Evolutionary conservation across 2,797 vertebrate genomes (phyloP), one percentile per base, ranked within the genome.

Genomic region (Paramormyrops hopkinsi): DNA sequence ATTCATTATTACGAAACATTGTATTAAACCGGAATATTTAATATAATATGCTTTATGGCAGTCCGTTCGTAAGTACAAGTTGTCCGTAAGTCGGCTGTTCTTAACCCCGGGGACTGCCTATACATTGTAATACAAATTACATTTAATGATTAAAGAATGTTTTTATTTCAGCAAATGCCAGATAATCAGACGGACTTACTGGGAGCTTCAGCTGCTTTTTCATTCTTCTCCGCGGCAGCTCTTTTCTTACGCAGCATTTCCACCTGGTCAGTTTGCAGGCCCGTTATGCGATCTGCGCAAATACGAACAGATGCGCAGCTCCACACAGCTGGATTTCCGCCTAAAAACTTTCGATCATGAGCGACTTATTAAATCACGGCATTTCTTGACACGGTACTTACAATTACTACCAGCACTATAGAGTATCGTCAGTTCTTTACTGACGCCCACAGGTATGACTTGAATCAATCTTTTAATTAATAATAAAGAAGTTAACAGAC

Each of bases 181-280:
- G 7, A 76, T 79, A n/a, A n/a, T n/a, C 73, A 79, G 73, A 37
- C 4, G 2, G 9, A 19, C 91, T 95, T 95, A 51, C 92, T 93
- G 11, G 92, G 17, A 0, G 87, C 3, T 4, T 89, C 89, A 17
- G 90, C 4, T 19, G 59, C 54, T 88, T 92, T 93, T 59, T 19
- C 92, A 76, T 19, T 92, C 82, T 92, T 92, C 46, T 94, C 94
- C 88, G 91, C 90, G 37, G 92, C 91, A 2, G 95, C 90, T 91
- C 95, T 93, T 90, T 95, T 96, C 93, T 94, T 97, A 12, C 95
- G 94, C 95, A 96, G 93, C 96, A 96, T 97, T 92, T 94, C 76
- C 2, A 48, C 33, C 86, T 53, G 56, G 22, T n/a, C 44, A 87
- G 17, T 65, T 3, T 7, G 82, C 8, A 85, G 51, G 29, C 88